Percentiles rank a stretch among this genome's conserved stretches.
phyloP scores from a whole-genome alignment of 2,888 invertebrate genomes.

The Cremastinae sp. region DNA sequence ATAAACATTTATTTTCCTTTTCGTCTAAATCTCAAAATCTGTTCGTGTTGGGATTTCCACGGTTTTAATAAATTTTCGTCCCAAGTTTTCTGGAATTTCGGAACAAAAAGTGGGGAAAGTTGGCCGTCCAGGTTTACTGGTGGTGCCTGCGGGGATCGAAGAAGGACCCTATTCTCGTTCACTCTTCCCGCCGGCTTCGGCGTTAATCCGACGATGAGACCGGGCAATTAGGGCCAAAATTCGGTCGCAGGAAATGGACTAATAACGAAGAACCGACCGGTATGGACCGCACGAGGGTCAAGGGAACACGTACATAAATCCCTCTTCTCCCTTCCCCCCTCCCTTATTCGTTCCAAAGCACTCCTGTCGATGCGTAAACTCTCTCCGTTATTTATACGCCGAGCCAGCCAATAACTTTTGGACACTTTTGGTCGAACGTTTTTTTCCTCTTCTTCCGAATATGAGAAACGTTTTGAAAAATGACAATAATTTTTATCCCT shows the following conservation, averaged over 20 bases:
- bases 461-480: too few relatives aligned
- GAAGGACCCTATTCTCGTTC: slow-evolving; percentile 28
- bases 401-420: neutral
- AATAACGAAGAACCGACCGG: slow-evolving; percentile 61
- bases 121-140: neutral
- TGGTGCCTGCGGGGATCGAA: slow-evolving; percentile 15
- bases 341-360: slow-evolving; percentile 7
- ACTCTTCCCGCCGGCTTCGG: slow-evolving; percentile 32
- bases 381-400: neutral
- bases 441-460: too few relatives aligned
- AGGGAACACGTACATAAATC: slow-evolving; percentile 35
- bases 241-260: slow-evolving; percentile 56
- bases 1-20: too few relatives aligned
- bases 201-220: slow-evolving; percentile 64
- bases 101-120: slow-evolving; percentile 11
- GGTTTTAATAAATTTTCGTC: too few relatives aligned
- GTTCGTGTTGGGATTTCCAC: too few relatives aligned
- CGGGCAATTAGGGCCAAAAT: slow-evolving; percentile 62
- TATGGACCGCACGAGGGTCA: slow-evolving; percentile 34
- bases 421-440: too few relatives aligned
- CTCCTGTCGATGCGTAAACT: neutral
- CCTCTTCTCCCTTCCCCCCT: neutral
- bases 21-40: too few relatives aligned
- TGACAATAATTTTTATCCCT: too few relatives aligned
- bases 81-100: neutral